phyloP scores from a whole-genome alignment of 2,888 invertebrate genomes.

The Polydrusus pterygomalis region DNA sequence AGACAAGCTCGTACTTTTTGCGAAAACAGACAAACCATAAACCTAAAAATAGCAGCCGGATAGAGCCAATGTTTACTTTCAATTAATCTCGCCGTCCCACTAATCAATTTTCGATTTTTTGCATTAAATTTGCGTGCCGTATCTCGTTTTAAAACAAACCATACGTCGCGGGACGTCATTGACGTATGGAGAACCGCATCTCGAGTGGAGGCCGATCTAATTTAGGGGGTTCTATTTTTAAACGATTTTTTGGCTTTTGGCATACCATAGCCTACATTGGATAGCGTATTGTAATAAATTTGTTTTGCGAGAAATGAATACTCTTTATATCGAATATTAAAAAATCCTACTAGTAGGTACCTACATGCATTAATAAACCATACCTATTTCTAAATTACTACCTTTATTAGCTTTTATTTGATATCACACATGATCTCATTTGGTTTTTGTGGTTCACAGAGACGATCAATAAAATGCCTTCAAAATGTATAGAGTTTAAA shows the following conservation, averaged over 20 bases:
- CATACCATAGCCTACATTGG: slow-evolving; percentile 67
- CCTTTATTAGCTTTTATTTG: too few species aligned
- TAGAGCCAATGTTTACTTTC: slow-evolving; percentile 16
- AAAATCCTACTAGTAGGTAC: too few species aligned
- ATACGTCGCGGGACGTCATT: slow-evolving; percentile 43
- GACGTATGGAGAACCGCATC: slow-evolving; percentile 13
- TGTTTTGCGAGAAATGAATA: slow-evolving; percentile 46
- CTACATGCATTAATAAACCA: too few species aligned
- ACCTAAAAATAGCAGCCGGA: not conserved
- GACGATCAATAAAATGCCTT: too few species aligned
- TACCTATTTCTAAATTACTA: too few species aligned
- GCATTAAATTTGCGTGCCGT: slow-evolving; percentile 26
- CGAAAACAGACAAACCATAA: not conserved
- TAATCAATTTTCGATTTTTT: slow-evolving; percentile 5
- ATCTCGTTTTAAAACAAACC: slow-evolving; percentile 49
- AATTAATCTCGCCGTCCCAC: not conserved
- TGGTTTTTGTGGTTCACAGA: too few species aligned
- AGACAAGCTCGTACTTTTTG: not conserved
- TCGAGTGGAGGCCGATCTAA: slow-evolving; percentile 55
- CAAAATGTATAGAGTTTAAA: too few species aligned
- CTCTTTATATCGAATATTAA: not conserved
- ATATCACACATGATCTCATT: too few species aligned
- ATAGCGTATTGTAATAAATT: slow-evolving; percentile 37
- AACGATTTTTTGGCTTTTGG: slow-evolving; percentile 59
- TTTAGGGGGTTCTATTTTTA: slow-evolving; percentile 65